Percentiles rank a stretch among this genome's conserved stretches.
Conservation (phyloP, 35 echinoderm and acorn worm genomes). For the Strongylocentrotus purpuratus region DNA sequence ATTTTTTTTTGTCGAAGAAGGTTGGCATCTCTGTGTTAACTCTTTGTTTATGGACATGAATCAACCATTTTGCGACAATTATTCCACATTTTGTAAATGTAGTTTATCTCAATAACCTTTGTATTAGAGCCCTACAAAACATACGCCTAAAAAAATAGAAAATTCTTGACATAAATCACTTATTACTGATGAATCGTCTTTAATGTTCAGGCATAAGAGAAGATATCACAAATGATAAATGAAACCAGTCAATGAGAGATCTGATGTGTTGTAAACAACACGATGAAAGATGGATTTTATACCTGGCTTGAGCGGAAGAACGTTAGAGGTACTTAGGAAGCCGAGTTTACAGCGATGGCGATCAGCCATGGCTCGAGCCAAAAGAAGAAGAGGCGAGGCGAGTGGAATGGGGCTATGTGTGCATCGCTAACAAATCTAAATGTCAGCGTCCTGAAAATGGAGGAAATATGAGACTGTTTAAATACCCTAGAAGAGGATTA, state of each 20-base stretch:
- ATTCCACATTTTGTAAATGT: too few species aligned
- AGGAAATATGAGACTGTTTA: conserved; percentile 18
- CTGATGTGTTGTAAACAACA: not conserved
- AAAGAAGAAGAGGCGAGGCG: not conserved
- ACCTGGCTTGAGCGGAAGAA: not conserved
- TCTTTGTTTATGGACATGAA: too few species aligned
- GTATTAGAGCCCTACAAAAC: too few species aligned
- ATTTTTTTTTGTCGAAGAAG: too few species aligned
- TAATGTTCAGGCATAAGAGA: too few species aligned
- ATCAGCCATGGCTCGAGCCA: not conserved
- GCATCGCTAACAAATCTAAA: conserved; percentile 1
- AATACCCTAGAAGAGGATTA: conserved; percentile 17
- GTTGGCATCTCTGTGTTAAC: too few species aligned
- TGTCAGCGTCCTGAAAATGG: conserved; percentile 1
- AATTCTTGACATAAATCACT: too few species aligned
- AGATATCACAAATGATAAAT: not conserved
- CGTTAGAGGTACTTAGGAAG: not conserved
- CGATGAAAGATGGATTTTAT: not conserved
- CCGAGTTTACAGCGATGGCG: not conserved
- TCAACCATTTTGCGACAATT: too few species aligned
- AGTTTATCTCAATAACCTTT: too few species aligned
- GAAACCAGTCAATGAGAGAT: not conserved
- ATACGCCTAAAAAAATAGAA: too few species aligned
- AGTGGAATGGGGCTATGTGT: not conserved
- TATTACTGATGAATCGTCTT: too few species aligned